Conservation (phyloP, 2,797 vertebrate species). For the Danio aesculapii region DNA sequence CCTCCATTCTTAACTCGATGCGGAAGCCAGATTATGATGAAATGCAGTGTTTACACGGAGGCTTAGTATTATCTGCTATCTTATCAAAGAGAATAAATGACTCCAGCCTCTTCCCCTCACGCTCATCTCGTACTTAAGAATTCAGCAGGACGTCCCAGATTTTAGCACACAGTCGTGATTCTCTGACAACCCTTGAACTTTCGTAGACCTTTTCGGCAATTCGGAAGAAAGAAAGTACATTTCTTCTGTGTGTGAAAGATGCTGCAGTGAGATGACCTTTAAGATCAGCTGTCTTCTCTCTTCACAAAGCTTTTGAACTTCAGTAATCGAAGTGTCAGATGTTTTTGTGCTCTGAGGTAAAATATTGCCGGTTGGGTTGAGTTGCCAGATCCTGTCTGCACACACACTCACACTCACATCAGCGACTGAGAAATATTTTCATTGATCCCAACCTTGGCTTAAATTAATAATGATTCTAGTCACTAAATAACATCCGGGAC, state of each 20-base stretch:
- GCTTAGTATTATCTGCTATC: conserved; percentile 2
- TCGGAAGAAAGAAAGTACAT: conserved; percentile 24
- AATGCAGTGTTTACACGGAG: not conserved
- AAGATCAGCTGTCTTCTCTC: conserved; percentile 17
- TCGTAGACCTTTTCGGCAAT: conserved; percentile 23
- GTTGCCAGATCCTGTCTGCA: conserved; percentile 2
- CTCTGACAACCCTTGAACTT: conserved; percentile 29
- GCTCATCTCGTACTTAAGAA: conserved; percentile 2
- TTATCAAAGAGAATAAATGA: conserved; percentile 14
- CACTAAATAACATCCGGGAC: conserved; percentile 64
- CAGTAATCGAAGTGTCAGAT: conserved; percentile 46
- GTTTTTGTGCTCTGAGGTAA: conserved; percentile 49
- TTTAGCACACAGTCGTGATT: conserved; percentile 34
- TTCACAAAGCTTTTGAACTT: conserved; percentile 41
- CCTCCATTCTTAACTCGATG: not conserved
- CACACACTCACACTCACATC: not conserved
- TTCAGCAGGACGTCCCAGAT: conserved; percentile 2
- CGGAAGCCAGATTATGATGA: not conserved
- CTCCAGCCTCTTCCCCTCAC: not conserved
- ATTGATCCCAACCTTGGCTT: conserved; percentile 72
- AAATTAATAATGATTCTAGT: conserved; percentile 71
- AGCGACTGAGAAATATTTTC: conserved; percentile 50
- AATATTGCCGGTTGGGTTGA: conserved; percentile 45
- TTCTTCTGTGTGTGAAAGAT: conserved; percentile 35
- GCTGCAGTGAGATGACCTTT: conserved; percentile 25